phyloP scores from a whole-genome alignment of 2,888 invertebrate genomes.

The Ryuthela nishihirai region DNA sequence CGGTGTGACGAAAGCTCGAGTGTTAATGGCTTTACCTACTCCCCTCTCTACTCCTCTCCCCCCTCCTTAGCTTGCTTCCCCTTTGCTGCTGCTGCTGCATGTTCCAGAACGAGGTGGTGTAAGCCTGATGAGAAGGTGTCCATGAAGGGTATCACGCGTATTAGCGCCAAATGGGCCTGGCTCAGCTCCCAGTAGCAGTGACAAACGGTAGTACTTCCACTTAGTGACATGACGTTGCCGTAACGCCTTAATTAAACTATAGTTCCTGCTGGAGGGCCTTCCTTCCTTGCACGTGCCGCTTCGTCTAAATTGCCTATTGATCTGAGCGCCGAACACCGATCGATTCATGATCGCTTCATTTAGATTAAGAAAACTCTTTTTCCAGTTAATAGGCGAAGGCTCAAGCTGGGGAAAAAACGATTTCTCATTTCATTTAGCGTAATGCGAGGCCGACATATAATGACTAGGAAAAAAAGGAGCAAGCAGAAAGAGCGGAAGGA shows the following conservation, averaged over 20 bases:
- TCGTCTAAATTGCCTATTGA: conserved; percentile 38
- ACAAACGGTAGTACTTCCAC: conserved; percentile 36
- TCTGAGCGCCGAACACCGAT: conserved; percentile 24
- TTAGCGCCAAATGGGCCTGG: conserved; percentile 31
- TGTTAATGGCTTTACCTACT: not conserved
- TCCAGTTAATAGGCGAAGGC: conserved; percentile 18
- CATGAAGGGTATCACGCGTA: conserved; percentile 12
- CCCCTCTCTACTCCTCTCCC: conserved; percentile 11
- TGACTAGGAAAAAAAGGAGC: too few relatives aligned
- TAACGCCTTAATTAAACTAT: conserved; percentile 37
- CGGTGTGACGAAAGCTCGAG: too few relatives aligned
- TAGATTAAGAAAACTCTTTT: conserved; percentile 32
- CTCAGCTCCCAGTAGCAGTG: conserved; percentile 33
- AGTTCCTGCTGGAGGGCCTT: too few relatives aligned
- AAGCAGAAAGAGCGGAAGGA: too few relatives aligned
- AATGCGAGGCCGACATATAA: too few relatives aligned
- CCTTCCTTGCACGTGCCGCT: too few relatives aligned
- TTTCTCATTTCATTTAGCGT: too few relatives aligned
- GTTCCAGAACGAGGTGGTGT: not conserved
- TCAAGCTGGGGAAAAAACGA: too few relatives aligned
- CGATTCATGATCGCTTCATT: conserved; percentile 33
- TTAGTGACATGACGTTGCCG: conserved; percentile 38
- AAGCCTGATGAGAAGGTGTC: not conserved
- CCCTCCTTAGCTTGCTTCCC: not conserved
- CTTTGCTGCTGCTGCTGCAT: not conserved